Conservation (phyloP, 2,113 vertebrate species). For the Mobula hypostoma region DNA sequence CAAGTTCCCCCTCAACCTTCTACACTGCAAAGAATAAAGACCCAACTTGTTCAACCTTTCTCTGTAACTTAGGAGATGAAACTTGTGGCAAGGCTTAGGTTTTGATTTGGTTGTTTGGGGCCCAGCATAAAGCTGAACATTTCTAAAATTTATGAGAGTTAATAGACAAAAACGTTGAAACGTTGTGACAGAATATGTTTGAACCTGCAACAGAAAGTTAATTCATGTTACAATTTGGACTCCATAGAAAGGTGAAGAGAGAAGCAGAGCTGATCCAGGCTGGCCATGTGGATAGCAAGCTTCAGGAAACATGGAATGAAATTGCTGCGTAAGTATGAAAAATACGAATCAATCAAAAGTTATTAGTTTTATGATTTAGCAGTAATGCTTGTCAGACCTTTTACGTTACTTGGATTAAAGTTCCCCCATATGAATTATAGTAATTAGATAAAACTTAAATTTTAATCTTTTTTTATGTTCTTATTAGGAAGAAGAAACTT, state of each 20-base stretch:
- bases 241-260: slow-evolving; percentile 83
- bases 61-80: no score
- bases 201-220: background rate
- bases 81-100: background rate
- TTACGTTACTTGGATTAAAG: background rate
- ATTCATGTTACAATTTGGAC: slow-evolving; percentile 41
- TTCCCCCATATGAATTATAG: background rate
- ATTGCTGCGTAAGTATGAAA: slow-evolving; percentile 70
- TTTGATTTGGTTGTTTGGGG: background rate
- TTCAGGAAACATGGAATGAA: slow-evolving; percentile 88
- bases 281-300: slow-evolving; percentile 85
- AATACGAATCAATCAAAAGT: background rate
- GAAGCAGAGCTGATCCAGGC: slow-evolving; percentile 91
- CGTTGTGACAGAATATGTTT: background rate
- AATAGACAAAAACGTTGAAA: background rate
- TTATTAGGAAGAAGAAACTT: slow-evolving; percentile 83
- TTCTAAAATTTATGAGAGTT: background rate
- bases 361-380: background rate
- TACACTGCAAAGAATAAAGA: no score
- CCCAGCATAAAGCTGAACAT: background rate
- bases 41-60: no score
- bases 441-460: background rate
- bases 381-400: background rate
- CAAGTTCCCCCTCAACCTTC: no score
- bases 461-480: background rate